Base-by-base conservation (phyloP, 2,113 vertebrate genomes). In the Montifringilla adamsi region DNA sequence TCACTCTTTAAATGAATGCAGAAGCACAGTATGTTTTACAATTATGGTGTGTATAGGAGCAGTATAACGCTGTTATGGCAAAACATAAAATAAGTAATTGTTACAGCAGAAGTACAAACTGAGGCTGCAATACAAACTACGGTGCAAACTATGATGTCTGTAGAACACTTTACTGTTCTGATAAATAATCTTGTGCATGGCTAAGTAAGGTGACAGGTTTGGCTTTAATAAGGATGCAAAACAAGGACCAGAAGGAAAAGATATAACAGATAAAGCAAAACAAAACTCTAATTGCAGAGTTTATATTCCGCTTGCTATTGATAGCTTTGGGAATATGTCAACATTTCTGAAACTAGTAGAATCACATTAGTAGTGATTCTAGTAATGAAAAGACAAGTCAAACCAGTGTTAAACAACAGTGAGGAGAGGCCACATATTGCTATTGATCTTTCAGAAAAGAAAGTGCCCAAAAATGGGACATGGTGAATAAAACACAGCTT, bases 1-100 rank as follows among this genome's bases (percentile, higher is more conserved):
- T 96, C 94, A 47, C 95, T 97, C 96, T 97, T 97, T 97, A 96
- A 97, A 91, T 88, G 95, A 96, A 96, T 94, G 67, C 73, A 96
- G 92, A 96, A 97, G 84, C 77, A 83, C 74, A 88, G 93, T 94
- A 60, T 95, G 91, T 46, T 90, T 97, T 95, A 97, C 85, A 95
- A 66, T 97, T 97, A 96, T 87, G 91, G 68, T 66, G 75, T 84
- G 56, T 87, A 90, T 67, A 92, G 84, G 52, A 76, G 78, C 77
- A 89, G 86, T 90, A 91, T 91, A 95, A 93, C 80, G 89, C 63
- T 89, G 89, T 85, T 95, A 90, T 72, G 60, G 64, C 43, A 94
- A 95, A 96, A 92, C 89, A 96, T 92, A 89, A 97, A 95, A 93
- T 82, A 93, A 90, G 94, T 78, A 85, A 96, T 89, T 67, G 83